Evolutionary conservation across 2,113 vertebrate species (phyloP).

Genomic region (Oceanites oceanicus): DNA sequence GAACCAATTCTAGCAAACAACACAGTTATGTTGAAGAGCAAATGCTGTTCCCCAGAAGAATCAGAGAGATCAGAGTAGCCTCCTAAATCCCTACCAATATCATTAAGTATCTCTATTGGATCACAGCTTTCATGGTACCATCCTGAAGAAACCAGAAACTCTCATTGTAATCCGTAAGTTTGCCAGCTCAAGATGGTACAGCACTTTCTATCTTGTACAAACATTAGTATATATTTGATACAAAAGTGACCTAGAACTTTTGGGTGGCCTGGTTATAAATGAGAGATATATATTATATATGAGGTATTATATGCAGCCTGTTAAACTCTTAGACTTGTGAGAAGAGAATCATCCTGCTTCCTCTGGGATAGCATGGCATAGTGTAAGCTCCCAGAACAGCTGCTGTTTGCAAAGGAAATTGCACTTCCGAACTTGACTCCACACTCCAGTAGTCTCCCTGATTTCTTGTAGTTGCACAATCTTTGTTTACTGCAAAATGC

Average conservation of each 20-base stretch:
- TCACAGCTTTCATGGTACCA: neutral
- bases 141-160: neutral
- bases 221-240: neutral
- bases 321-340: neutral
- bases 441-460: neutral
- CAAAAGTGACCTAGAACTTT: neutral
- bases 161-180: neutral
- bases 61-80: neutral
- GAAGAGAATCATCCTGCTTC: neutral
- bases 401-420: neutral
- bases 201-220: neutral
- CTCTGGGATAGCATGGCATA: neutral
- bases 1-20: neutral
- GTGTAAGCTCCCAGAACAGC: neutral
- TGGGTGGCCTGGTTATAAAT: neutral
- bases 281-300: neutral
- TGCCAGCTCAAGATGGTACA: neutral
- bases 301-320: neutral
- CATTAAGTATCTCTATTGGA: neutral
- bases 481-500: neutral
- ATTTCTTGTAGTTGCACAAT: neutral
- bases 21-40: neutral
- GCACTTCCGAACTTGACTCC: neutral
- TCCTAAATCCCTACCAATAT: neutral
- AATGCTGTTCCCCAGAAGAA: neutral